Evolutionary conservation across 2,797 vertebrate species (phyloP), one percentile per base, ranked within the genome.

Genomic region (Thalassophryne amazonica): DNA sequence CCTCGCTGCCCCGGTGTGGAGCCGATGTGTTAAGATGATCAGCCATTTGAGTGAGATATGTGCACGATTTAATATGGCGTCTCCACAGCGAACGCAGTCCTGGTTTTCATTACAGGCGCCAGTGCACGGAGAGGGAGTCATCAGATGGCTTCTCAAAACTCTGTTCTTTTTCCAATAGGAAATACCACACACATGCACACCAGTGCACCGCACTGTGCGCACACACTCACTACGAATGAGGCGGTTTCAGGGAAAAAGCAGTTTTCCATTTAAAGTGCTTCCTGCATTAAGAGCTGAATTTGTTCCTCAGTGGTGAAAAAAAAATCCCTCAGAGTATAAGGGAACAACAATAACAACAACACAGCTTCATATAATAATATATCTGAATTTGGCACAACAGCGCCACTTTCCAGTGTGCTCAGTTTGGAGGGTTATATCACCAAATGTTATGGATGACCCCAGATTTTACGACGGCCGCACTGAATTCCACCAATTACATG

Each of bases 91-190:
- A 74, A 75, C 48, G 32, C 75, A 80, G 79, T 39, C 52, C 84
- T 77, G 83, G 72, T 74, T 89, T 87, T 78, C 63, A 88, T 85
- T 78, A 67, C 65, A 84, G 85, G 71, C 66, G 45, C 82, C 84
- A 83, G 69, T 31, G 82, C 74, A 70, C 67, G 69, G 71, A 74
- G 75, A 67, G 43, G 37, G 50, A 83, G 68, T 80, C 76, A 69
- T 87, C 84, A 45, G 61, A 85, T 69, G 64, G 66, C 67, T 82
- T 67, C 78, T 76, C 61, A 76, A 80, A 84, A 80, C 66, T 82
- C 81, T 80, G 66, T 73, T 87, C 76, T 66, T 67, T 80, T 69
- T 86, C 84, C 78, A 88, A 71, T 69, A 81, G 69, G 73, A 91
- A 87, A 80, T 84, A 76, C 84, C 90, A 87, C 77, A 86, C 83